Evolutionary conservation across 53 echinoderm and acorn worm genomes (phyloP).

Genomic region (Echinometra lucunter): DNA sequence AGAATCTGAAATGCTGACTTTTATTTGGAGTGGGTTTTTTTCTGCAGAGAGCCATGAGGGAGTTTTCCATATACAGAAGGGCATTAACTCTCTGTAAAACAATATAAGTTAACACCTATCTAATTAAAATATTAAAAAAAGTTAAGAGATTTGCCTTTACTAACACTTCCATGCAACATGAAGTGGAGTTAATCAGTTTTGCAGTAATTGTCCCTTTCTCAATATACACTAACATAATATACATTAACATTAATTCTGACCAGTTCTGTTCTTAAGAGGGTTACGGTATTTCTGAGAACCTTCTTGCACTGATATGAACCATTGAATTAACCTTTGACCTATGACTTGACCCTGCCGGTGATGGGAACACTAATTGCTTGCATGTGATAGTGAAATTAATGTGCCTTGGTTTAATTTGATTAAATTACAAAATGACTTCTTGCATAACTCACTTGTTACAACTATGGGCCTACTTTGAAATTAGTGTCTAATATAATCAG

Average conservation of each 20-base stretch:
- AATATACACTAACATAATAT: too few relatives aligned
- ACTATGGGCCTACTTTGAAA: neutral
- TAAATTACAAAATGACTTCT: neutral
- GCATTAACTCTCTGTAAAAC: too few relatives aligned
- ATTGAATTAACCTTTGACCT: constrained; percentile 32
- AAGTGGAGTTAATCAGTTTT: neutral
- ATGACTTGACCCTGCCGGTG: constrained; percentile 3
- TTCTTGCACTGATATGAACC: constrained; percentile 4
- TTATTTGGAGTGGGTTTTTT: neutral
- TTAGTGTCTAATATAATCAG: neutral
- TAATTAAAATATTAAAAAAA: too few relatives aligned
- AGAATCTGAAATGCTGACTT: neutral
- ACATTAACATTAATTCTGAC: neutral
- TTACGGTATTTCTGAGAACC: neutral
- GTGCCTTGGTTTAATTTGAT: neutral
- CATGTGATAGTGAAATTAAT: neutral
- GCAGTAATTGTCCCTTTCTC: too few relatives aligned
- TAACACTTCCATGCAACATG: too few relatives aligned
- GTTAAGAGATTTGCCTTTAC: too few relatives aligned
- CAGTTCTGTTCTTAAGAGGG: neutral
- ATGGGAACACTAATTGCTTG: constrained; percentile 17
- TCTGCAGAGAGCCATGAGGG: too few relatives aligned
- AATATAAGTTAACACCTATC: too few relatives aligned
- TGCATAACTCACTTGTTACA: neutral
- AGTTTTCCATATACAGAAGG: too few relatives aligned